Evolutionary conservation across 2,888 invertebrate species (phyloP), one percentile per base, ranked within the genome.

Genomic region (Caenorhabditis imperialis): DNA sequence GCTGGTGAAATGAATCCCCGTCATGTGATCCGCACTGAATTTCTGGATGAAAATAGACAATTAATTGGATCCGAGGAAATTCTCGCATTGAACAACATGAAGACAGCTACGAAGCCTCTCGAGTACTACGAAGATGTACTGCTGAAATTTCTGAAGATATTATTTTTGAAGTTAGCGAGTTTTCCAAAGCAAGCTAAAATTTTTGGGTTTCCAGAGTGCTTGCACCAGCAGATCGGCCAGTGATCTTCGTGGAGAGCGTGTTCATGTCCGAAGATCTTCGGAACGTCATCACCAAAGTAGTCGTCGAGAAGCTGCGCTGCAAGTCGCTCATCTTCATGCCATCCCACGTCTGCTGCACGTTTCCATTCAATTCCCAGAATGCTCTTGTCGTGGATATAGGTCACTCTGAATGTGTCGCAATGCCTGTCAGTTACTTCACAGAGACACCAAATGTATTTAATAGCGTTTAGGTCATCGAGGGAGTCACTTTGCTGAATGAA

Each of bases 231-330:
- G 96, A 95, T 85, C 91, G 95, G 22, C 93, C 94, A 88, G 92
- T 98, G 35, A 93, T 98, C 5, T 91, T 98, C 30, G 93, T 97
- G 20, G 98, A 98, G 89, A 95, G 94, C 4, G 90, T 96, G 12
- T 91, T 97, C 20, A 92, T 93, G 33, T 93, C 92, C 3, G 93
- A 94, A 0, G 89, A 92, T 60, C 93, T 95, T 88, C 91, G 96
- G 71, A 93, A 96, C 86, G 93, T 93, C 0, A 90, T 98, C 10
- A 96, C 82, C 3, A 74, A 74, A 22, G 83, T 81, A 10, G 16
- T 60, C 12, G 47, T 79, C 7, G 77, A 79, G 25, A 73, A 53
- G 22, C 57, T 79, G 7, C 62, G 67, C 5, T 74, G 67, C 51
- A 92, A 93, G 0, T 93, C 93, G 0, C 91, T 94, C 55, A 89